These are phyloP conservation scores for Oreochromis aureus DNA, from an alignment of 2,113 vertebrate genomes.

Conservation along the genomic window DNA sequence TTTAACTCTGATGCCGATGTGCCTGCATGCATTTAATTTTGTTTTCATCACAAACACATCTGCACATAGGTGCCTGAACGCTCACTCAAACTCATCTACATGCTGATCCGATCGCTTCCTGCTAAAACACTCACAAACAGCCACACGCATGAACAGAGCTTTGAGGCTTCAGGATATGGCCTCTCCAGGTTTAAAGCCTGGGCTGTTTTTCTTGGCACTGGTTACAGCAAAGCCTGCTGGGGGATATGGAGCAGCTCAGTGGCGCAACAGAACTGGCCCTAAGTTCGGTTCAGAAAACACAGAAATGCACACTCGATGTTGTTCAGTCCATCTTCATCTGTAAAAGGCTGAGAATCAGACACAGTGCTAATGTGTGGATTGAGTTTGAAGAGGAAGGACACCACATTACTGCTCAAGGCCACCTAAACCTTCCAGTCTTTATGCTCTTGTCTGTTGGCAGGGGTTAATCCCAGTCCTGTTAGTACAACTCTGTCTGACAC, in stretches of 20 bases:
- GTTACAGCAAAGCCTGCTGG: slow-evolving; percentile 33
- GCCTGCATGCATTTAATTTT: not conserved
- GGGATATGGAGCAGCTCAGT: slow-evolving; percentile 26
- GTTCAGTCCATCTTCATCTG: slow-evolving; percentile 7
- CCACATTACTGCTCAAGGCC: slow-evolving; percentile 9
- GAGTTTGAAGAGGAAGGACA: slow-evolving; percentile 33
- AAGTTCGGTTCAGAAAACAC: not conserved
- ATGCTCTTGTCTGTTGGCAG: slow-evolving; percentile 16
- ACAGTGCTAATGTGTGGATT: not conserved
- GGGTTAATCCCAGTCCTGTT: slow-evolving; percentile 5
- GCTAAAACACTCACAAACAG: not conserved
- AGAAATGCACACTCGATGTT: not conserved
- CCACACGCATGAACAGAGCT: not conserved
- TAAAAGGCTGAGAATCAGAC: not conserved
- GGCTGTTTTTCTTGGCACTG: slow-evolving; percentile 53
- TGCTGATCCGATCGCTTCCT: not conserved
- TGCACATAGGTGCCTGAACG: not conserved
- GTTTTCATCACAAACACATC: not conserved
- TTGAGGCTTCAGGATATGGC: slow-evolving; percentile 47
- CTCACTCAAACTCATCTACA: not conserved
- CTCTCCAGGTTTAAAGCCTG: slow-evolving; percentile 47
- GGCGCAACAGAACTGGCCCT: not conserved
- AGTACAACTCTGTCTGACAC: slow-evolving; percentile 2
- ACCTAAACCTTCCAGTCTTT: not conserved
- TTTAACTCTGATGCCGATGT: not conserved